These are phyloP conservation scores for Lasiurus borealis DNA, from an alignment of 2,113 vertebrate genomes.

Conservation along the genomic window DNA sequence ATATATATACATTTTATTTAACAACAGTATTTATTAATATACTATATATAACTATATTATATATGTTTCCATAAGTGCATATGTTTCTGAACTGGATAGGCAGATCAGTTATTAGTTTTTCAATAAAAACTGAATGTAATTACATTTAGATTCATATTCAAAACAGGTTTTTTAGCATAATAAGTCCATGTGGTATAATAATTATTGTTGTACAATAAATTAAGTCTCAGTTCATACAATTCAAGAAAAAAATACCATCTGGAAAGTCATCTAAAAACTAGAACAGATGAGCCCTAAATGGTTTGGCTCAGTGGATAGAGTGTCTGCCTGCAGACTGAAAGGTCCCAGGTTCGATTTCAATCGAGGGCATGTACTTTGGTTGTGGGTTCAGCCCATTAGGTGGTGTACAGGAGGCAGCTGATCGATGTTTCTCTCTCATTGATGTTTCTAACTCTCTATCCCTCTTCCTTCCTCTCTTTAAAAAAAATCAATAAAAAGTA, in stretches of 20 bases:
- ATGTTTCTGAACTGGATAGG: not conserved
- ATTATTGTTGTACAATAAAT: conserved; percentile 51
- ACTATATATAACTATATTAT: not conserved
- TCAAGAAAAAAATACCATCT: conserved; percentile 47
- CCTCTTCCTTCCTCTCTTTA: no score
- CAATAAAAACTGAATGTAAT: conserved; percentile 20
- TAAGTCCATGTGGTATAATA: not conserved
- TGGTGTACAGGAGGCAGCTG: no score
- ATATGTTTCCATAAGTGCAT: not conserved
- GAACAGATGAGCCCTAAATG: not conserved
- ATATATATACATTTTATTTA: not conserved
- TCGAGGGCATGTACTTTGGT: no score
- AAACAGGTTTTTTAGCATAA: not conserved
- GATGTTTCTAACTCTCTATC: no score
- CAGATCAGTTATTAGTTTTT: not conserved
- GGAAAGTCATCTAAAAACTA: not conserved
- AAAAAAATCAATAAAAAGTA: no score
- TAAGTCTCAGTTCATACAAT: conserved; percentile 49
- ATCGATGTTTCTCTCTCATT: no score
- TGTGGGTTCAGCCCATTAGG: no score
- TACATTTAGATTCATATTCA: conserved; percentile 46
- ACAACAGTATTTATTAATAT: not conserved
- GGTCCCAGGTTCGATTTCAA: no score
- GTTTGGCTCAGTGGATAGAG: no score
- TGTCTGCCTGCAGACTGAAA: no score